Percentiles rank a stretch among this genome's conserved stretches.
These are phyloP conservation scores for Fistularia tabacaria DNA, from an alignment of 2,797 vertebrate species.

Conservation along the genomic window DNA sequence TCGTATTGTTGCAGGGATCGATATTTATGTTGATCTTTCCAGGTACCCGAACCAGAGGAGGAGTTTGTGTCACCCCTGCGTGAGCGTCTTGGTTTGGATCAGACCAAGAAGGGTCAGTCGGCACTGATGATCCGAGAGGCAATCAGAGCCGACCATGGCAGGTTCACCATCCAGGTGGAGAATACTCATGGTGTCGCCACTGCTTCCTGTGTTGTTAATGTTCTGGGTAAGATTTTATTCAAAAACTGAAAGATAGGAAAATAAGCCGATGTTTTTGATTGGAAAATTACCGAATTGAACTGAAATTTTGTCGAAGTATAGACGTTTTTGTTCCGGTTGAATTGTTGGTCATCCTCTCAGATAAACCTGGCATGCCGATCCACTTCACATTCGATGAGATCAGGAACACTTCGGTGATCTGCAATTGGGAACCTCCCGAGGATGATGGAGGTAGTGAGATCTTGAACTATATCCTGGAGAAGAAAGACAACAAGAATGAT, in stretches of 20 bases:
- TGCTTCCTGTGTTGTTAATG: constrained; percentile 87
- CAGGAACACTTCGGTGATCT: constrained; percentile 86
- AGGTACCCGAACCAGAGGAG: constrained; percentile 78
- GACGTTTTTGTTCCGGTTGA: no score
- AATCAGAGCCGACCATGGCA: constrained; percentile 85
- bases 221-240: constrained; percentile 79
- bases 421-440: constrained; percentile 91
- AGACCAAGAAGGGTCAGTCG: constrained; percentile 82
- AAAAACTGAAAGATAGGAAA: no score
- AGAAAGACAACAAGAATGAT: constrained; percentile 92
- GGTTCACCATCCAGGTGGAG: constrained; percentile 87
- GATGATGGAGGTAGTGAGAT: constrained; percentile 97
- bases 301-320: no score
- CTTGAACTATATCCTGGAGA: constrained; percentile 94
- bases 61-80: constrained; percentile 83
- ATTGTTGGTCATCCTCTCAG: constrained; percentile 56
- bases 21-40: no score
- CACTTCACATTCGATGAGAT: constrained; percentile 91
- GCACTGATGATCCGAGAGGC: constrained; percentile 85
- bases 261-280: no score
- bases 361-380: constrained; percentile 86
- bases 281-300: no score
- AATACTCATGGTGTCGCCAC: constrained; percentile 88
- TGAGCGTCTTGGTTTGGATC: constrained; percentile 87
- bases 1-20: no score